These are phyloP conservation scores for Apamea crenata DNA, from an alignment of 2,888 invertebrate genomes.

Conservation along the genomic window DNA sequence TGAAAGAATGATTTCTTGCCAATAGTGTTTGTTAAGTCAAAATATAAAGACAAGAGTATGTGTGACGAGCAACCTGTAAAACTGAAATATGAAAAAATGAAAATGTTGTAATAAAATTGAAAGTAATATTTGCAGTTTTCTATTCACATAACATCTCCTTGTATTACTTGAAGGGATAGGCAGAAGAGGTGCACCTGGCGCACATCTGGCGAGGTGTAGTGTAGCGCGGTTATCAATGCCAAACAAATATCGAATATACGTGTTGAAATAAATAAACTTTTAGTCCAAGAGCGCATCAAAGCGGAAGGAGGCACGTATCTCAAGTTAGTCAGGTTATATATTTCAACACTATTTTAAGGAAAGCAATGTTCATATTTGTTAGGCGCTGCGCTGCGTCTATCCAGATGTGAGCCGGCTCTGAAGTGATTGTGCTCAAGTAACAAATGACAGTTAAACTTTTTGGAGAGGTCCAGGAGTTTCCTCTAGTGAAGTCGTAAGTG, in stretches of 20 bases:
- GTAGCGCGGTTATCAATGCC: not conserved
- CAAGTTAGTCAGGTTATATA: not conserved
- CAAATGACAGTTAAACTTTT: not conserved
- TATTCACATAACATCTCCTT: conserved; percentile 5
- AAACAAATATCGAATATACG: not conserved
- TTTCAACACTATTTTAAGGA: not conserved
- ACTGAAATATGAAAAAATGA: conserved; percentile 73
- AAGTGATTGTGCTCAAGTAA: not conserved
- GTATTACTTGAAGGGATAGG: not conserved
- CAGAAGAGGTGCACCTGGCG: not conserved
- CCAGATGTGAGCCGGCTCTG: not conserved
- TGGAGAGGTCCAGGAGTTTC: not conserved
- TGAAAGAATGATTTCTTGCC: conserved; percentile 77
- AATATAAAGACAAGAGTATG: conserved; percentile 60
- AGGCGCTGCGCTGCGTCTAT: not conserved
- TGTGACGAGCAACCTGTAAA: conserved; percentile 66
- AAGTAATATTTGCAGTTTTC: conserved; percentile 56
- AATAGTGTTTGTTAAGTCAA: conserved; percentile 66
- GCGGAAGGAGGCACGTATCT: not conserved
- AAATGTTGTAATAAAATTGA: conserved; percentile 79
- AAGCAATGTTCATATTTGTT: not conserved
- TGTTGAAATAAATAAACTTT: not conserved
- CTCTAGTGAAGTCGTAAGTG: not conserved
- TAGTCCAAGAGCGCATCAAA: not conserved
- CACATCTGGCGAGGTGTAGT: not conserved